Evolutionary conservation across 2,888 invertebrate genomes (phyloP).

Genomic region (Drosophila lutescens): DNA sequence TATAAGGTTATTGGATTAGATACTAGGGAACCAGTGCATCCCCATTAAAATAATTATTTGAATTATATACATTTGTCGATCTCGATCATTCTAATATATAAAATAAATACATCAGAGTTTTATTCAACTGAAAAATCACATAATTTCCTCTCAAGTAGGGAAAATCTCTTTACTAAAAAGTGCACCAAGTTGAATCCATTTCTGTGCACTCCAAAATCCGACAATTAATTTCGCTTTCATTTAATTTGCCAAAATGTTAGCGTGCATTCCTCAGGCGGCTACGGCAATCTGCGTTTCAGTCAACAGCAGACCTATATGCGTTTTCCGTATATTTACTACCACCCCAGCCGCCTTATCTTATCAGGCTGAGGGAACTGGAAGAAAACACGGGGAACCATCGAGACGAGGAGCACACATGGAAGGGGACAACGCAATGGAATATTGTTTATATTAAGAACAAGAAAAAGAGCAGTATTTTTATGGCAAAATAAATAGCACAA

Average conservation of each 20-base stretch:
- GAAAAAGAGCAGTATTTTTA: slow-evolving; percentile 38
- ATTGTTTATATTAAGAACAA: slow-evolving; percentile 50
- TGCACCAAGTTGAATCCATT: too few relatives aligned
- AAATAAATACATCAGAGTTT: too few relatives aligned
- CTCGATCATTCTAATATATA: too few relatives aligned
- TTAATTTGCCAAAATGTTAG: background rate
- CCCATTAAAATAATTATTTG: too few relatives aligned
- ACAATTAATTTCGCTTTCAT: slow-evolving; percentile 29
- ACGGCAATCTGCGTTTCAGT: slow-evolving; percentile 10
- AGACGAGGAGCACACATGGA: slow-evolving; percentile 5
- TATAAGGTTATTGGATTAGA: too few relatives aligned
- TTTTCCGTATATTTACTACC: slow-evolving; percentile 19
- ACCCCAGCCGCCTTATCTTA: slow-evolving; percentile 29
- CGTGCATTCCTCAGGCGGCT: slow-evolving; percentile 20
- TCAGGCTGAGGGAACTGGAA: slow-evolving; percentile 10
- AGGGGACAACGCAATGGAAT: slow-evolving; percentile 10
- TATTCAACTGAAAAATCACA: too few relatives aligned
- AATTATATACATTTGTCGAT: too few relatives aligned
- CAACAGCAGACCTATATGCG: slow-evolving; percentile 9
- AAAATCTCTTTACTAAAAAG: too few relatives aligned
- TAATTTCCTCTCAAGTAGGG: too few relatives aligned
- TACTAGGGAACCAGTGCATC: too few relatives aligned
- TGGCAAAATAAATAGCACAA: slow-evolving; percentile 77
- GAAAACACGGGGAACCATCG: slow-evolving; percentile 32
- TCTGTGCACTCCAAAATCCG: background rate